These are phyloP conservation scores for Scopus umbretta DNA, from an alignment of 2,113 vertebrate species.

Conservation along the genomic window DNA sequence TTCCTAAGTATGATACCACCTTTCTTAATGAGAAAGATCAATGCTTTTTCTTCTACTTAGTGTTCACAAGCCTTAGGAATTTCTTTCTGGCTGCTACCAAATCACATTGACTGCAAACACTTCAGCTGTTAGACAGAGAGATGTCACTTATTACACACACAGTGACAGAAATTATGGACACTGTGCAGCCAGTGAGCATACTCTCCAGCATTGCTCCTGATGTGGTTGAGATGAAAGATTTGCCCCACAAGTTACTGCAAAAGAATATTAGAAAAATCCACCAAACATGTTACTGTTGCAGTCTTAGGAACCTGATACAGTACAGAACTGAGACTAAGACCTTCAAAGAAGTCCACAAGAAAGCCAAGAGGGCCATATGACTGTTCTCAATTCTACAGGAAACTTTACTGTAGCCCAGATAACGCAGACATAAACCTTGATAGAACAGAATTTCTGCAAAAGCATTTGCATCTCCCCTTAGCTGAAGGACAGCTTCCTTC, in stretches of 20 bases:
- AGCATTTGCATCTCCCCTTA: not conserved
- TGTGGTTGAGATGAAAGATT: not conserved
- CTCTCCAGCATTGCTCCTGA: not conserved
- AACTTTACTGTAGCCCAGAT: not conserved
- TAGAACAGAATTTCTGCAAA: not conserved
- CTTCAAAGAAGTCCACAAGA: not conserved
- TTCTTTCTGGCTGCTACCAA: not conserved
- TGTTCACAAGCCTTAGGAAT: not conserved
- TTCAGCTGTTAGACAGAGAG: not conserved
- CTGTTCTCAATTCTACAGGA: not conserved
- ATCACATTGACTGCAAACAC: not conserved
- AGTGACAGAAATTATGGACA: not conserved
- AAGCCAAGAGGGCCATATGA: not conserved
- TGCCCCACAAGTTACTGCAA: not conserved
- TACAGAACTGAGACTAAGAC: not conserved
- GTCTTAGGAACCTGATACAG: not conserved
- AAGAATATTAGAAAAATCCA: not conserved
- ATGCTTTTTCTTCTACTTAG: not conserved
- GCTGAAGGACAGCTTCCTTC: not conserved
- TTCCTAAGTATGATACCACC: not conserved
- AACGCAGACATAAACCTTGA: not conserved
- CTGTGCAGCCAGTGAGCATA: not conserved
- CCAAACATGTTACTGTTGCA: not conserved
- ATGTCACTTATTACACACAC: not conserved
- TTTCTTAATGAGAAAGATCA: not conserved